Conservation (phyloP, 1,140 invertebrate genomes). For the Zaprionus africanus region DNA sequence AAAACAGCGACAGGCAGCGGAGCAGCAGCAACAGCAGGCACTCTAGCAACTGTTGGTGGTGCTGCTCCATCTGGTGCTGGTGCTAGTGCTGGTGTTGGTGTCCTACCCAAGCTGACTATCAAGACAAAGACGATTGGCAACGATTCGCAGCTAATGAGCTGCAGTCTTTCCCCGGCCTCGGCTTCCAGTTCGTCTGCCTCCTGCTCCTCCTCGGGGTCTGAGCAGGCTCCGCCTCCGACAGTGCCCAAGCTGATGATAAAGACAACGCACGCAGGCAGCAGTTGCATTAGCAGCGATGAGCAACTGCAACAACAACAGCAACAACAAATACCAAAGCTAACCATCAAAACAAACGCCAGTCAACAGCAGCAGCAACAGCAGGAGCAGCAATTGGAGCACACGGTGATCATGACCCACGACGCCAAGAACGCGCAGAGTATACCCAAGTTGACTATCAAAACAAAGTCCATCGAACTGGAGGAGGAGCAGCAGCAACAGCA, state of each 20-base stretch:
- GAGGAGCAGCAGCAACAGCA: constrained; percentile 36
- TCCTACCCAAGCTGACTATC: constrained; percentile 67
- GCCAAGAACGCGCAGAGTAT: constrained; percentile 69
- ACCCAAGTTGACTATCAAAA: constrained; percentile 75
- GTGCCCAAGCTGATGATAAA: constrained; percentile 83
- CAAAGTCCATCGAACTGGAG: constrained; percentile 61
- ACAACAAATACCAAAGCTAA: constrained; percentile 37
- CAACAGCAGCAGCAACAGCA: constrained; percentile 14
- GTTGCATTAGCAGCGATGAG: constrained; percentile 49
- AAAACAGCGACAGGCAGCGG: neutral
- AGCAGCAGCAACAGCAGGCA: neutral
- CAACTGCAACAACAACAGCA: constrained; percentile 30
- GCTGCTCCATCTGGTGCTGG: neutral
- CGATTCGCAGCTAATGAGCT: constrained; percentile 66
- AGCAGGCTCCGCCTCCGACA: constrained; percentile 46
- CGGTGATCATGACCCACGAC: constrained; percentile 79
- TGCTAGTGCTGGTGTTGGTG: constrained; percentile 30
- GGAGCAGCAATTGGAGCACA: constrained; percentile 59
- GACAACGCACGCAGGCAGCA: constrained; percentile 67
- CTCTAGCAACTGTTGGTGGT: constrained; percentile 35
- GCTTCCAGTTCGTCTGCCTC: constrained; percentile 57
- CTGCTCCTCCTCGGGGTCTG: constrained; percentile 56
- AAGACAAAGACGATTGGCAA: constrained; percentile 71
- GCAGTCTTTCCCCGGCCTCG: constrained; percentile 66
- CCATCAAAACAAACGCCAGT: constrained; percentile 6